Evolutionary conservation across 2,888 invertebrate genomes (phyloP).

Genomic region (Cerastis rubricosa): DNA sequence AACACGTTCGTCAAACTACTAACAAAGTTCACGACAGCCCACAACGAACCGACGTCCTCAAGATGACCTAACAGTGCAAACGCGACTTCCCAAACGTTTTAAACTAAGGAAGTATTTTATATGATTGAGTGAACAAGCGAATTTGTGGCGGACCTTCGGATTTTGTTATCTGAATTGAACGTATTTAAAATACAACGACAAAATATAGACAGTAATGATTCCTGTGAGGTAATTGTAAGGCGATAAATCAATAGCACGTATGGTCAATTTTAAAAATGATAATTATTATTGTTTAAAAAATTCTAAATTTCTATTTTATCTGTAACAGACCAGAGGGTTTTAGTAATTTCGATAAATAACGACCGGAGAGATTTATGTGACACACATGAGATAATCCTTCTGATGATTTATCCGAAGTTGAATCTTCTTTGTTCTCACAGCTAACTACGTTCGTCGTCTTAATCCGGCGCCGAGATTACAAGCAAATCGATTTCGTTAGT

Average conservation of each 20-base stretch:
- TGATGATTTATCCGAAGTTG: constrained; percentile 65
- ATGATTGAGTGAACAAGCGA: constrained; percentile 60
- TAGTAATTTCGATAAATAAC: constrained; percentile 60
- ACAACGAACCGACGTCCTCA: constrained; percentile 62
- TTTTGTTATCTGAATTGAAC: constrained; percentile 64
- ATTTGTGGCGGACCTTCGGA: constrained; percentile 64
- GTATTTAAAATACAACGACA: constrained; percentile 80
- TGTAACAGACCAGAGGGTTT: constrained; percentile 37
- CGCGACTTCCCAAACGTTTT: constrained; percentile 64
- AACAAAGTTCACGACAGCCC: constrained; percentile 52
- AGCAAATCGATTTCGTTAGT: constrained; percentile 80
- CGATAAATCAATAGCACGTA: constrained; percentile 60
- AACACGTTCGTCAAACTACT: constrained; percentile 61
- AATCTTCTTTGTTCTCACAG: constrained; percentile 78
- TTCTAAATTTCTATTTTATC: constrained; percentile 52
- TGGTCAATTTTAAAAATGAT: constrained; percentile 60
- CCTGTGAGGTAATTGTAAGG: constrained; percentile 65
- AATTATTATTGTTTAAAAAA: constrained; percentile 57
- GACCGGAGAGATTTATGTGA: constrained; percentile 48
- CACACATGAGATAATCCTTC: constrained; percentile 58
- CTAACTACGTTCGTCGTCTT: constrained; percentile 73
- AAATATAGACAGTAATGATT: constrained; percentile 65
- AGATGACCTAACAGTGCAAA: constrained; percentile 83
- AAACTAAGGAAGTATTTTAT: constrained; percentile 65
- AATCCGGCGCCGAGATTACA: constrained; percentile 80